Conservation (phyloP, 2,113 vertebrate species). For the Lichenostomus cassidix region DNA sequence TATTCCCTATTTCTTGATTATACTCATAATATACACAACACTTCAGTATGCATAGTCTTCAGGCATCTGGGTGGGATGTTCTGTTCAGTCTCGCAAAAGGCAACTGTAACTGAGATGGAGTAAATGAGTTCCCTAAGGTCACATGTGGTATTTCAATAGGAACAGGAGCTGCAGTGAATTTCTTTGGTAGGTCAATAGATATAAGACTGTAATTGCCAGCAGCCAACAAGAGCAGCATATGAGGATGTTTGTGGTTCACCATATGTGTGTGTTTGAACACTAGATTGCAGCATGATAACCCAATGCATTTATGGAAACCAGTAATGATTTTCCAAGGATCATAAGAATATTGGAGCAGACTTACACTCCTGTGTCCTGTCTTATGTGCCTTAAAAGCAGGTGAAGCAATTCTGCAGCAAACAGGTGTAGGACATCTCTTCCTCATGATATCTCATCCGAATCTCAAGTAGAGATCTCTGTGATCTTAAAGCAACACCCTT, state of each 20-base stretch:
- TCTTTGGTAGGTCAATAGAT: background rate
- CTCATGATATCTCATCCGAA: rapidly evolving
- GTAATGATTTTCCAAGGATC: background rate
- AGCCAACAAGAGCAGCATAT: background rate
- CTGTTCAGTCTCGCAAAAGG: background rate
- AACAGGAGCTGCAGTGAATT: background rate
- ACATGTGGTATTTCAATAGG: background rate
- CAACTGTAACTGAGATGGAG: background rate
- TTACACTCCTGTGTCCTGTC: background rate
- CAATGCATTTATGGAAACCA: background rate
- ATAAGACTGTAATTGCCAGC: background rate
- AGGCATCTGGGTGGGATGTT: background rate
- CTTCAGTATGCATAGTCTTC: background rate
- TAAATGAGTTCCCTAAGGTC: background rate
- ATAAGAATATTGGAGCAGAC: background rate
- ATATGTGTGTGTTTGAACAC: background rate
- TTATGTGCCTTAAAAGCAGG: background rate
- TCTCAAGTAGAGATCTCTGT: background rate
- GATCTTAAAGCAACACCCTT: background rate
- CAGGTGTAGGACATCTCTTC: background rate
- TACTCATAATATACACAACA: background rate
- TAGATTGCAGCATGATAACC: background rate
- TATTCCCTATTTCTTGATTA: background rate
- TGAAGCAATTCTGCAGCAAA: background rate
- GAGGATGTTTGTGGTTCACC: background rate